phyloP scores from a whole-genome alignment of 2,797 vertebrate species.

The Peromyscus attwateri region DNA sequence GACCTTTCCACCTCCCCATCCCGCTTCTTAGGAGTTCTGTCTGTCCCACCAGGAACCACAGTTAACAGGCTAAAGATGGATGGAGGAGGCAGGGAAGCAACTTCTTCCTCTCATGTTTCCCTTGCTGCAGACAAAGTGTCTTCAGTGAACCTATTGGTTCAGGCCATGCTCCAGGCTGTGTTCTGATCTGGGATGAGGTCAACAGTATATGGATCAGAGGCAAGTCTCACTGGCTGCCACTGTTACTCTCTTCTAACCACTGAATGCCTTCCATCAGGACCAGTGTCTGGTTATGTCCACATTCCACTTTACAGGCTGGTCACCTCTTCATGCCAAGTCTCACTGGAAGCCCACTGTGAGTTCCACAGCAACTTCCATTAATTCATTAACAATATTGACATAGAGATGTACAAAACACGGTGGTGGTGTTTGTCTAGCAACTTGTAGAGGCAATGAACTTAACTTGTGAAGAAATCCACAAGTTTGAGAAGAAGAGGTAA shows the following conservation, averaged over 20 bases:
- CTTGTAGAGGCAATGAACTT: background rate
- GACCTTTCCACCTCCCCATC: background rate
- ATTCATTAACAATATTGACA: background rate
- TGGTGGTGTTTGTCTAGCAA: background rate
- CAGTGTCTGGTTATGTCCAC: background rate
- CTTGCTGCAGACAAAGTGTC: background rate
- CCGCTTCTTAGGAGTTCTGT: background rate
- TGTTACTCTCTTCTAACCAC: background rate
- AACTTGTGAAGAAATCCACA: background rate
- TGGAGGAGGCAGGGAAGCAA: accelerated
- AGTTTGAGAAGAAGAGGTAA: background rate
- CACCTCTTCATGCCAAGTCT: background rate
- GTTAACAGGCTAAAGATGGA: background rate
- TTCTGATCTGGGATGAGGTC: background rate
- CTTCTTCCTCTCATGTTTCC: accelerated
- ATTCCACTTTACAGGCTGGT: background rate
- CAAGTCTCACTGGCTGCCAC: background rate
- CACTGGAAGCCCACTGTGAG: background rate
- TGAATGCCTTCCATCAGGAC: background rate
- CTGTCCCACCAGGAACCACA: background rate
- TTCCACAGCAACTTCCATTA: background rate
- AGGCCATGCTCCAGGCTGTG: background rate
- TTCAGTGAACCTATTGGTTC: background rate
- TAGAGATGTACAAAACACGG: background rate
- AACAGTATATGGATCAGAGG: background rate